Conservation (phyloP, 2,113 vertebrate genomes). For the Martes martes region DNA sequence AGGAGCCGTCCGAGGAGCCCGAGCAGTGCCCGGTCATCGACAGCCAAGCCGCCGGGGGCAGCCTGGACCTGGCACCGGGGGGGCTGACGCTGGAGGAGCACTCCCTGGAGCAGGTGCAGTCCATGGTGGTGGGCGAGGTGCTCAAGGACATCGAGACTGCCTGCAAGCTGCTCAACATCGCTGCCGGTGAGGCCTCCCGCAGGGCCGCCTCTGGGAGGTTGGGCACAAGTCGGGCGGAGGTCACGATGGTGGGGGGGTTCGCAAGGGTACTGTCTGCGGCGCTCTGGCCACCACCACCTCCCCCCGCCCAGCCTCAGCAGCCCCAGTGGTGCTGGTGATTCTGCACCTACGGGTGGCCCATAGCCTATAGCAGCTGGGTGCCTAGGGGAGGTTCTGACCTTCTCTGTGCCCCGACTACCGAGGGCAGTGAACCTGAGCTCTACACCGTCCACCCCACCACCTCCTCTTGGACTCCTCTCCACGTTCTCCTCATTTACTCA, state of each 20-base stretch:
- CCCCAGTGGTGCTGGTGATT: neutral
- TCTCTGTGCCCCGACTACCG: neutral
- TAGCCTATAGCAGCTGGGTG: neutral
- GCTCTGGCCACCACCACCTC: neutral
- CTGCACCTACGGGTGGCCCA: neutral
- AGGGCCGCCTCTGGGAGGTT: accelerated
- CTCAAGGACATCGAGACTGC: slow-evolving; percentile 98
- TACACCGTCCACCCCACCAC: accelerated
- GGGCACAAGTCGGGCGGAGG: neutral
- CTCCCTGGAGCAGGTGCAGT: slow-evolving; percentile 97
- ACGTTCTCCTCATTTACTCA: accelerated
- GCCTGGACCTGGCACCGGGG: slow-evolving; percentile 84
- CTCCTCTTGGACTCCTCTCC: neutral
- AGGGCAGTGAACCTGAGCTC: too few species aligned
- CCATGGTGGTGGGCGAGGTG: slow-evolving; percentile 97
- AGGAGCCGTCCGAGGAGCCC: slow-evolving; percentile 83
- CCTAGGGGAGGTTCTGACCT: neutral
- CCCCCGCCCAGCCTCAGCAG: neutral
- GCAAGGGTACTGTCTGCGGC: accelerated
- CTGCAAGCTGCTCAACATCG: slow-evolving; percentile 97
- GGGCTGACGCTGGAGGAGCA: slow-evolving; percentile 89
- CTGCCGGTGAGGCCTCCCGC: slow-evolving; percentile 85
- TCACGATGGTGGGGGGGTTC: neutral
- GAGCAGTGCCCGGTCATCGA: slow-evolving; percentile 98
- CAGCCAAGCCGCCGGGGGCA: slow-evolving; percentile 89